These are phyloP conservation scores for Drosophila bunnanda DNA, from an alignment of 2,888 invertebrate genomes.

Conservation along the genomic window DNA sequence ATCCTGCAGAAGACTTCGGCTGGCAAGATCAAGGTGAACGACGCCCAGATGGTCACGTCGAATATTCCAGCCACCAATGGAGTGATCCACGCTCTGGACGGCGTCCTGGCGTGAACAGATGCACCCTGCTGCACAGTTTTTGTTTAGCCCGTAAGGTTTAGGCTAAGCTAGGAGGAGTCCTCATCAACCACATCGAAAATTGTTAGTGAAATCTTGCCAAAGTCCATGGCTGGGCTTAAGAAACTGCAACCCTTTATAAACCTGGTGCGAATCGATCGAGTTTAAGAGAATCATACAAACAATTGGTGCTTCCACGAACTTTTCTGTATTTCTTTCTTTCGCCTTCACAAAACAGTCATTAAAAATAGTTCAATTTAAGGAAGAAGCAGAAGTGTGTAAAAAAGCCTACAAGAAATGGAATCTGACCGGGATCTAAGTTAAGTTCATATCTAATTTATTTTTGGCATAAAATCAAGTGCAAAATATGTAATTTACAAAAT, in stretches of 20 bases:
- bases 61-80: slow-evolving; percentile 95
- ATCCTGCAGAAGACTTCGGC: slow-evolving; percentile 90
- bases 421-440: slow-evolving; percentile 55
- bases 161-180: slow-evolving; percentile 51
- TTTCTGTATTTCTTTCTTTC: slow-evolving; percentile 64
- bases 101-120: slow-evolving; percentile 86
- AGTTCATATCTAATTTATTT: slow-evolving; percentile 71
- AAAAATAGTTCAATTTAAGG: slow-evolving; percentile 79
- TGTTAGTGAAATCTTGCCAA: slow-evolving; percentile 78
- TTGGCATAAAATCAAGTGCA: slow-evolving; percentile 56
- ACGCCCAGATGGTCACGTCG: slow-evolving; percentile 91
- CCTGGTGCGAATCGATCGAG: slow-evolving; percentile 61
- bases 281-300: slow-evolving; percentile 23
- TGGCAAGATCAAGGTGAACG: slow-evolving; percentile 94
- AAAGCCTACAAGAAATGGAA: slow-evolving; percentile 38
- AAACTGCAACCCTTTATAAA: slow-evolving; percentile 56
- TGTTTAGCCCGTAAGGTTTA: slow-evolving; percentile 52
- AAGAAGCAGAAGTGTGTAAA: slow-evolving; percentile 46
- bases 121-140: slow-evolving; percentile 47
- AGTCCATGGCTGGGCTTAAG: slow-evolving; percentile 36
- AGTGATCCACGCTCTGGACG: slow-evolving; percentile 93
- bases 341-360: slow-evolving; percentile 79
- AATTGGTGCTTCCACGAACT: slow-evolving; percentile 76
- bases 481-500: slow-evolving; percentile 51
- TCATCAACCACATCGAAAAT: slow-evolving; percentile 55